Evolutionary conservation across 2,113 vertebrate genomes (phyloP), one percentile per base, ranked within the genome.

Genomic region (Prinia subflava): DNA sequence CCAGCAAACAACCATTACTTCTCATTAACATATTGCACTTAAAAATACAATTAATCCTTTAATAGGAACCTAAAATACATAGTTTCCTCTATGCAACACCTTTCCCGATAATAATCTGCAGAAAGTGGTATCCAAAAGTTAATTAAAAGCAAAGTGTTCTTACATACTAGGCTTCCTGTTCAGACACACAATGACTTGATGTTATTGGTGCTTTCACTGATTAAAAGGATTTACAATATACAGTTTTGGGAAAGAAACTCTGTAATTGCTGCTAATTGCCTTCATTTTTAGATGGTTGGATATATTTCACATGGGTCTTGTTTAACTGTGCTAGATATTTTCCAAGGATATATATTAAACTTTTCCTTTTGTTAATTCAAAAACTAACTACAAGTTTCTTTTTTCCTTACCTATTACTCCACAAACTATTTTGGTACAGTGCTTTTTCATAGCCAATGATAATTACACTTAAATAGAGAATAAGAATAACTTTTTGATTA

Each of bases 31-130:
- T 91, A 93, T 93, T 94, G 87, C 93, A 95, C 87, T 96, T 96
- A 95, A 96, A 97, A 96, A 96, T 88, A 91, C 90, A 96, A 96
- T 97, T 96, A 97, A 97, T 96, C 96, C 93, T 97, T 95, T 97
- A 97, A 95, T 93, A 89, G 84, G 63, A 96, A 92, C 53, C 62
- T 89, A 90, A 95, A 96, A 96, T 69, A 41, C 27, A 49, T 55
- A 67, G 87, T 83, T 97, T 97, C 94, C 97, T 96, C 94, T 56
- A 35, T 71, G 55, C 90, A 83, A 89, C 67, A 89, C 73, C 90
- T 91, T 81, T 92, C 83, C 50, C 0, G 94, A 93, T 71, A 90
- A 62, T 79, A 80, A 92, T 95, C 94, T 69, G 68, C n/a, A 90
- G 79, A 97, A 93, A 74, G 52, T 88, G 39, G 62, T 90, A 86